These are phyloP conservation scores for Aproaerema taeniolella DNA, from an alignment of 2,888 invertebrate genomes.

Conservation along the genomic window DNA sequence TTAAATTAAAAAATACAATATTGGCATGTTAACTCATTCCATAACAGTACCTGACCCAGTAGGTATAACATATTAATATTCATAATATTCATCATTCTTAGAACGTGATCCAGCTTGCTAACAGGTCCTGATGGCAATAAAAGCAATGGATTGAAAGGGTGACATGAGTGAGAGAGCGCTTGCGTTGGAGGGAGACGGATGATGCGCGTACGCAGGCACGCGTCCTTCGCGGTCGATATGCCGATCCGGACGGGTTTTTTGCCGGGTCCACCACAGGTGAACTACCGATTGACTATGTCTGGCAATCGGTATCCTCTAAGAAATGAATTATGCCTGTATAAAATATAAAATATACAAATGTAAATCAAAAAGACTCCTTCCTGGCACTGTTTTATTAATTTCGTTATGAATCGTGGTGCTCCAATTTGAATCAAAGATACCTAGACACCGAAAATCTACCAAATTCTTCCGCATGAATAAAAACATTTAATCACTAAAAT, in stretches of 20 bases:
- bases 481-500: neutral
- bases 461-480: neutral
- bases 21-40: neutral
- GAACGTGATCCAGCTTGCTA: slow-evolving; percentile 38
- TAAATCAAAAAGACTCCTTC: too few relatives aligned
- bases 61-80: slow-evolving; percentile 47
- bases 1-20: neutral
- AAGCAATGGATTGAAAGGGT: slow-evolving; percentile 37
- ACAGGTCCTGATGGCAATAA: slow-evolving; percentile 51
- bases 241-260: slow-evolving; percentile 45
- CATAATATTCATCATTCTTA: slow-evolving; percentile 43
- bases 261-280: slow-evolving; percentile 39
- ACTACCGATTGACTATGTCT: slow-evolving; percentile 40
- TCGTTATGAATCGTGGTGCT: too few relatives aligned
- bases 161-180: neutral
- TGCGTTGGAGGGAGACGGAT: slow-evolving; percentile 31
- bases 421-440: too few relatives aligned
- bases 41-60: neutral
- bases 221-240: slow-evolving; percentile 65
- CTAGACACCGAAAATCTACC: too few relatives aligned
- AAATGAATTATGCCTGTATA: too few relatives aligned
- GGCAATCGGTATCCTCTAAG: neutral
- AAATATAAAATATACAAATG: too few relatives aligned
- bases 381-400: too few relatives aligned
- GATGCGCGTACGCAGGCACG: slow-evolving; percentile 61